Base-by-base conservation (phyloP, 2,113 vertebrate species). In the Barbus barbus region DNA sequence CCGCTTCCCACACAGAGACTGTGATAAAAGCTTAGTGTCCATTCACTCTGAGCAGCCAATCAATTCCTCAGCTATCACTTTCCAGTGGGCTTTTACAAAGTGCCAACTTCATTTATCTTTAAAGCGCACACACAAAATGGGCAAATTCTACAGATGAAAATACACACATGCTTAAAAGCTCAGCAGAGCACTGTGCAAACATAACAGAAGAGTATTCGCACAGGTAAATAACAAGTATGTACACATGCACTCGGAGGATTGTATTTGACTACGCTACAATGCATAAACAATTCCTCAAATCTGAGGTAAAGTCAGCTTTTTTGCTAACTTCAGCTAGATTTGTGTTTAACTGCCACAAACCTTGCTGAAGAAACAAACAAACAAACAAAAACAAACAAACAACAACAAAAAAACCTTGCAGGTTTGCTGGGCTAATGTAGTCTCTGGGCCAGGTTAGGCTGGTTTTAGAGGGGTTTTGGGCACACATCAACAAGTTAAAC, bases 131-230 rank as follows among this genome's bases (percentile, higher is more conserved):
- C 81, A 81, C 20, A 83, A 8, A 41, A 67, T 41, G 16, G 18
- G 13, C 14, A 67, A 31, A 38, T 36, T 16, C 14, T 80, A 67
- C 9, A 48, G 78, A 24, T 65, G 18, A 79, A 63, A 63, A 48
- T 38, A 76, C 58, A 81, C 65, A 73, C 56, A 74, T 36, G 56
- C 53, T 28, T 48, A 78, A 48, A 86, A 44, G 12, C 81, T 77
- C 85, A 79, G 16, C 9, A 28, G 44, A 56, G 46, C 41, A 67
- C 22, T 26, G 67, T 20, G n/a, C 77, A 41, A 71, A 86, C 69
- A 80, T n/a, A n/a, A 20, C 48, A 33, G 75, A 24, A 60, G 33
- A 61, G 36, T 61, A 38, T 58, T 24, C 2, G 51, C 28, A 24
- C 24, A n/a, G 28, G 12, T 33, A 78, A 38, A 38, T 36, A 33